Evolutionary conservation across 2,888 invertebrate species (phyloP), one percentile per base, ranked within the genome.

Genomic region (Agrotis exclamationis): DNA sequence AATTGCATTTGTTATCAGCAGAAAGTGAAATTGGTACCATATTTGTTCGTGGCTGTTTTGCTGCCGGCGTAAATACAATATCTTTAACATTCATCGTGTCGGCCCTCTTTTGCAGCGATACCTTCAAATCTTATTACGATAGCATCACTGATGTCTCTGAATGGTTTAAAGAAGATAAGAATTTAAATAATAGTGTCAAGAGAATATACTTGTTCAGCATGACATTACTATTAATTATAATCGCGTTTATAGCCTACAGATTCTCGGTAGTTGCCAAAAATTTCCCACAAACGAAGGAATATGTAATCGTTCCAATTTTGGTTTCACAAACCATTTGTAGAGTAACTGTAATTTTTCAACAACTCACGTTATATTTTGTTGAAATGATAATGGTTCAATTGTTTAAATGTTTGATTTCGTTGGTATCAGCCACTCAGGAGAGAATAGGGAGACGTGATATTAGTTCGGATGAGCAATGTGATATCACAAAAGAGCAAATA

Each of bases 401-500:
- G 14, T 24, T 33, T 7, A 71, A 57, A 47, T 18, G 45, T 13
- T 50, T 71, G 14, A 63, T 33, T 14, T 57, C 45, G 0, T 33
- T 24, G 45, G 22, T 71, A 57, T 62, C 44, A 13, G 45, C 16
- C 2, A 22, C 22, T 45, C 44, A 50, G 7, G 18, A 47, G n/a
- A 33, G 33, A 14, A 5, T 62, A n/a, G n/a, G 1, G 14, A 54
- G 24, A 3, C 13, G 9, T 48, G 13, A 48, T 44, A 14, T n/a
- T 44, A 24, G 33, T 45, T 45, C 18, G 1, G n/a, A 44, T 22
- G 48, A 70, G 1, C 48, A 50, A 18, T 16, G 16, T 63, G 16
- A 14, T 20, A 47, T 72, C 22, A 72, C 72, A 33, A n/a, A 45
- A 2, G 50, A 57, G 24, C 56, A 57, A 3, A 72, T 72, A 24